Conservation (phyloP, 2,113 vertebrate species). For the Lagenorhynchus albirostris region DNA sequence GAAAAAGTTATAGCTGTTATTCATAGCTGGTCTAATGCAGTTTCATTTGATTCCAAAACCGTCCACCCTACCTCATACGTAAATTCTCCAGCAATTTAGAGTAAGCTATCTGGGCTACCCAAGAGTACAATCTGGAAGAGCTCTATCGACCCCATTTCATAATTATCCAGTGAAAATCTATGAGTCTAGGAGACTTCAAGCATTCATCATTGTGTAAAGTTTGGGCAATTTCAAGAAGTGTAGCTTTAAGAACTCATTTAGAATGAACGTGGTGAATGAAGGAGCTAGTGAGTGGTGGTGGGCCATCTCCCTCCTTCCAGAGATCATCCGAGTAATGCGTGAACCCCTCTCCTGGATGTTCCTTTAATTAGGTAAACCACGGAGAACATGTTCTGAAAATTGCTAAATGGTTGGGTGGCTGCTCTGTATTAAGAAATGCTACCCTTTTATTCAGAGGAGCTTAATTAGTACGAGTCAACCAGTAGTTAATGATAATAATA, state of each 20-base stretch:
- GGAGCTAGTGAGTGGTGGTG: background rate
- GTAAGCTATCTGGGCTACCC: slow-evolving; percentile 11
- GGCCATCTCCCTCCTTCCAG: background rate
- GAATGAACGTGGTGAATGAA: background rate
- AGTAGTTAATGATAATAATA: slow-evolving; percentile 50
- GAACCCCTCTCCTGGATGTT: background rate
- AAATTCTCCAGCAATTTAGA: slow-evolving; percentile 48
- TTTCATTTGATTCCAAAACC: background rate
- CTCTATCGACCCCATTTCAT: slow-evolving; percentile 52
- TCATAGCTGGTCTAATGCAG: background rate
- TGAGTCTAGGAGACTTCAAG: background rate
- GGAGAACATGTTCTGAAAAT: background rate
- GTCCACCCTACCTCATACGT: background rate
- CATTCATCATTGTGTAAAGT: slow-evolving; percentile 6
- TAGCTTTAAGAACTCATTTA: background rate
- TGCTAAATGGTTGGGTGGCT: slow-evolving; percentile 3
- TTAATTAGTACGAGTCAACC: slow-evolving; percentile 24
- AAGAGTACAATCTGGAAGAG: slow-evolving; percentile 50
- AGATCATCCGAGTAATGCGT: background rate
- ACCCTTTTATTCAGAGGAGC: slow-evolving; percentile 27
- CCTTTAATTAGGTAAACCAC: background rate
- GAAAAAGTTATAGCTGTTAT: background rate
- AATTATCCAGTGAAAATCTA: slow-evolving; percentile 55
- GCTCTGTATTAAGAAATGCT: background rate
- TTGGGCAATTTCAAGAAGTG: background rate